These are phyloP conservation scores for Ophioderma brevispina DNA, from an alignment of 35 echinoderm and acorn worm species.

Conservation along the genomic window DNA sequence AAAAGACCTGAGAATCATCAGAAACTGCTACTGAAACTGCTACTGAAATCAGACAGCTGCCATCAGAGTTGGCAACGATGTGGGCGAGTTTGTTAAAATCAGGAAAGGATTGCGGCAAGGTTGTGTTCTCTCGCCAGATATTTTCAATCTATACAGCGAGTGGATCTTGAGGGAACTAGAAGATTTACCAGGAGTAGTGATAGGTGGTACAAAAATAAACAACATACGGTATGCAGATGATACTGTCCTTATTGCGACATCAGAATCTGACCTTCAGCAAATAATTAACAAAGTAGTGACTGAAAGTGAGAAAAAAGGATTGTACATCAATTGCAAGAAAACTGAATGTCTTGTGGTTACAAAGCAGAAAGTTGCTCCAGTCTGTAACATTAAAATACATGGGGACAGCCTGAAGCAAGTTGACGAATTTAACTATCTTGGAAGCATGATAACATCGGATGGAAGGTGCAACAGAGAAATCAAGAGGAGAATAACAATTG, in stretches of 20 bases:
- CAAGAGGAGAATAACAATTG: neutral
- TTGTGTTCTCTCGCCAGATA: slow-evolving; percentile 19
- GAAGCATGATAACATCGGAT: neutral
- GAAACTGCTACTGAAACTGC: neutral
- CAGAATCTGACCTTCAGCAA: neutral
- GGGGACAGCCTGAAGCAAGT: neutral
- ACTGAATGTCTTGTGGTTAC: neutral
- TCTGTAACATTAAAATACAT: neutral
- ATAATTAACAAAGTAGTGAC: neutral
- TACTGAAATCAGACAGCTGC: neutral
- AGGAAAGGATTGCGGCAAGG: slow-evolving; percentile 12
- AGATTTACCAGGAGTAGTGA: neutral
- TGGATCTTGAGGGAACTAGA: neutral
- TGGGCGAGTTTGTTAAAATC: neutral
- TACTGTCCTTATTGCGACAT: neutral
- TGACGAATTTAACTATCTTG: neutral
- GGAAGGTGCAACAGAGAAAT: neutral
- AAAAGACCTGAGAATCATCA: neutral
- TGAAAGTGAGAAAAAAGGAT: slow-evolving; percentile 3
- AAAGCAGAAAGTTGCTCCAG: neutral
- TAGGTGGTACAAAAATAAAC: neutral
- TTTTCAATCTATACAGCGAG: slow-evolving; percentile 15
- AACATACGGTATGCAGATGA: slow-evolving; percentile 18
- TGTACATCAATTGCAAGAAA: neutral
- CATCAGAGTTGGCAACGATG: neutral